phyloP scores from a whole-genome alignment of 2,888 invertebrate species.

The Autographa gamma region DNA sequence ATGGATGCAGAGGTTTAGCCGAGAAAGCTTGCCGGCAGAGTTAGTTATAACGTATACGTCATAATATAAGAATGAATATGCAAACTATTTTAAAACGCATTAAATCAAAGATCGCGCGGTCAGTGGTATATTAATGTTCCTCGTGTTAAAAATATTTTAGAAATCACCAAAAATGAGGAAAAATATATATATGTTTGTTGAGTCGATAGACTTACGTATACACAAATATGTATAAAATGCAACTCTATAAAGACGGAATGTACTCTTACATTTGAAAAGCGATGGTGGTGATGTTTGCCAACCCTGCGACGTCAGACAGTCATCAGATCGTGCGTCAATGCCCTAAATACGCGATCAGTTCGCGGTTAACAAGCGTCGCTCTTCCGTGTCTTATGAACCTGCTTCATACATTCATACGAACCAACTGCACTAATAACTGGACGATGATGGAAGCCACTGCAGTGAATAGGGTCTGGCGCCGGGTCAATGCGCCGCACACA shows the following conservation, averaged over 20 bases:
- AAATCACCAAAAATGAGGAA: too few relatives aligned
- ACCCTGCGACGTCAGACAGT: constrained; percentile 37
- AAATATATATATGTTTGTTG: not conserved
- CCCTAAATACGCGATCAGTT: constrained; percentile 66
- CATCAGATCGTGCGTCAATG: constrained; percentile 71
- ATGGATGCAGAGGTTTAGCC: too few relatives aligned
- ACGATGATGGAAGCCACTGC: not conserved
- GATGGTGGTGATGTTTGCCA: constrained; percentile 16
- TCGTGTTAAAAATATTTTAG: not conserved
- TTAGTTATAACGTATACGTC: too few relatives aligned
- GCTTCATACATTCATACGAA: constrained; percentile 41
- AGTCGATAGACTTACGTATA: not conserved
- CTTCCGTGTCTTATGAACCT: constrained; percentile 44
- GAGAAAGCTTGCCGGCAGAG: too few relatives aligned
- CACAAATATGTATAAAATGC: not conserved
- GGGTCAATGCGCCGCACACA: constrained; percentile 20
- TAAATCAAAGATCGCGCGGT: too few relatives aligned
- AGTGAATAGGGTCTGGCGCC: constrained; percentile 20
- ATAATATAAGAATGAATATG: too few relatives aligned
- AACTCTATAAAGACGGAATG: not conserved
- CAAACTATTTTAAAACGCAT: too few relatives aligned
- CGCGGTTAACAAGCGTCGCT: constrained; percentile 44
- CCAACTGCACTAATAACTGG: constrained; percentile 22
- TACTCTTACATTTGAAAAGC: not conserved
- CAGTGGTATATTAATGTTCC: too few relatives aligned